A percentile compares a stretch with the other conserved stretches of the same genome.
These are phyloP conservation scores for Vicugna pacos DNA, from an alignment of 2,113 vertebrate species.

Conservation along the genomic window DNA sequence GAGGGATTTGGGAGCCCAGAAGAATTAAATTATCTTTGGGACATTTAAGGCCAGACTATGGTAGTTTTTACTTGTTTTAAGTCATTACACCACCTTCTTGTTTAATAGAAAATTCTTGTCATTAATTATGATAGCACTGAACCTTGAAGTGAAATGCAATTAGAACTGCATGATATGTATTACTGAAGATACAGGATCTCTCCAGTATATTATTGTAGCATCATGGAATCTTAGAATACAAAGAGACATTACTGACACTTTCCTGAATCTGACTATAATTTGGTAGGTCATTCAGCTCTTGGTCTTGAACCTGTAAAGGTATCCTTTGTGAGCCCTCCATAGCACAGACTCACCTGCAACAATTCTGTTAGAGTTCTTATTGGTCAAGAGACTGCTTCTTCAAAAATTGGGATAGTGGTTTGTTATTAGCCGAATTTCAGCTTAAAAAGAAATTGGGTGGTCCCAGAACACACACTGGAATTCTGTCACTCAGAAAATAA, in stretches of 20 bases:
- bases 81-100: neutral
- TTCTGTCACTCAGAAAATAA: neutral
- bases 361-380: neutral
- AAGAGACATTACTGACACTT: neutral
- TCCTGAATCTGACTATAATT: neutral
- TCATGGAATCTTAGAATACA: neutral
- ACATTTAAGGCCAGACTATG: neutral
- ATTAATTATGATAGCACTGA: constrained; percentile 40
- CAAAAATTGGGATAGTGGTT: constrained; percentile 16
- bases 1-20: neutral
- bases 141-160: constrained; percentile 35
- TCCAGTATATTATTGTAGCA: neutral
- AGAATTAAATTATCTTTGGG: neutral
- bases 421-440: neutral
- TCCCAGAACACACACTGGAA: neutral
- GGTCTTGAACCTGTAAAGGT: neutral
- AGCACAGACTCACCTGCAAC: neutral
- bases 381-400: neutral
- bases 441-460: neutral
- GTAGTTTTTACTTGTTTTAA: constrained; percentile 41
- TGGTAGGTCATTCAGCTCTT: neutral
- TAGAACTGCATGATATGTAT: neutral
- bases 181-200: neutral
- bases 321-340: neutral
- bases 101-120: constrained; percentile 21